Percentiles rank a stretch among this genome's conserved stretches.
phyloP scores from a whole-genome alignment of 2,797 vertebrate species.

The Channa striata region DNA sequence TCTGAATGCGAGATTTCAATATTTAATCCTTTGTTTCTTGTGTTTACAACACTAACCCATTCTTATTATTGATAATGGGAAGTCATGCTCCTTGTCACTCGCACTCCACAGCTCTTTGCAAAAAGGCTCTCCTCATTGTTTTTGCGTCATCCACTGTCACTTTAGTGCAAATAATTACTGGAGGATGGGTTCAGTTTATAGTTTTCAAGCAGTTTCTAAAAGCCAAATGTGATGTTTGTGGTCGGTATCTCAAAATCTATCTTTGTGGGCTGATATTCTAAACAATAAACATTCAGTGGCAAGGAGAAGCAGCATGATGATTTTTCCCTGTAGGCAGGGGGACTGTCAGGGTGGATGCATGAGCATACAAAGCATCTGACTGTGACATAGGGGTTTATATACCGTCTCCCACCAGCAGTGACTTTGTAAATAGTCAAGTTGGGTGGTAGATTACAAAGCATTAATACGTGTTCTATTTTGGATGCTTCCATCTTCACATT shows the following conservation, averaged over 20 bases:
- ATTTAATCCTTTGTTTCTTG: slow-evolving; percentile 29
- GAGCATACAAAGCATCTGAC: slow-evolving; percentile 5
- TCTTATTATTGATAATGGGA: slow-evolving; percentile 27
- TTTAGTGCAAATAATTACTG: slow-evolving; percentile 12
- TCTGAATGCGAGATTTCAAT: not conserved
- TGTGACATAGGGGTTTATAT: not conserved
- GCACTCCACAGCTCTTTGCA: slow-evolving; percentile 1
- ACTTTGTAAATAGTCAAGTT: not conserved
- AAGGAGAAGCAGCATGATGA: slow-evolving; percentile 3
- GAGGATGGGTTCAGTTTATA: slow-evolving; percentile 14
- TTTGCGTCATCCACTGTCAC: not conserved
- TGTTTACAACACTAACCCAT: slow-evolving; percentile 23
- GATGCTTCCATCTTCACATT: not conserved
- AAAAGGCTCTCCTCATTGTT: slow-evolving; percentile 8
- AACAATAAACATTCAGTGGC: slow-evolving; percentile 5
- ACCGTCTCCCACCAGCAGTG: not conserved
- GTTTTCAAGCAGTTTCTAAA: slow-evolving; percentile 22
- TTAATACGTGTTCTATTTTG: not conserved
- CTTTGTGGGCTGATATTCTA: slow-evolving; percentile 3
- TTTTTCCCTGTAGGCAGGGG: not conserved
- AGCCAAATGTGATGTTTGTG: slow-evolving; percentile 2
- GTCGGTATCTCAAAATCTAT: slow-evolving; percentile 20
- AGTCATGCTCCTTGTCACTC: slow-evolving; percentile 25
- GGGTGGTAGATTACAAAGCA: not conserved
- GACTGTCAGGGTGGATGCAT: not conserved